Evolutionary conservation across 1,140 invertebrate species (phyloP).

Genomic region (Eueides isabella): DNA sequence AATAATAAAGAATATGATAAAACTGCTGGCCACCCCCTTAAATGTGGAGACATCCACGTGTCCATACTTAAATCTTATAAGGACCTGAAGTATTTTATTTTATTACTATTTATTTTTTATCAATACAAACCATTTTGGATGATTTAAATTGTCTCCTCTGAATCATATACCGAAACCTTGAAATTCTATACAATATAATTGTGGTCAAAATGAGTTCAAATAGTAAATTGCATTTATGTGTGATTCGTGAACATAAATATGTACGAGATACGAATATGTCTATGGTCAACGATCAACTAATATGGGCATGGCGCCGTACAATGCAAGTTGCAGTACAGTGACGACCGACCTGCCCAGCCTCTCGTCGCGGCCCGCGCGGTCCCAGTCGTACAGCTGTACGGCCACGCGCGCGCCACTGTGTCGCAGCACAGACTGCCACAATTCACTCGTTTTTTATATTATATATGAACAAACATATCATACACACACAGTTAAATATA

Average conservation of each 20-base stretch:
- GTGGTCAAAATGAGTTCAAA: neutral
- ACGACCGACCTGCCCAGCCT: slow-evolving; percentile 88
- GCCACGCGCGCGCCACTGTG: slow-evolving; percentile 52
- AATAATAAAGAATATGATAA: too few species aligned
- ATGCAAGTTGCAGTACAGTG: neutral
- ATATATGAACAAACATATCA: slow-evolving; percentile 27
- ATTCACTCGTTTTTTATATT: slow-evolving; percentile 48
- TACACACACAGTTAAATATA: neutral
- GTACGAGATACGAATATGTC: neutral
- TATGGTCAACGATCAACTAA: slow-evolving; percentile 1
- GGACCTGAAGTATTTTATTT: too few species aligned
- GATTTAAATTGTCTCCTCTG: neutral
- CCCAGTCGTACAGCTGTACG: slow-evolving; percentile 87
- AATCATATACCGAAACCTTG: neutral
- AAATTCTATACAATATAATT: neutral
- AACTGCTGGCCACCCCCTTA: too few species aligned
- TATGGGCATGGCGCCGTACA: slow-evolving; percentile 10
- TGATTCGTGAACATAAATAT: neutral
- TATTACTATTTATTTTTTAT: too few species aligned
- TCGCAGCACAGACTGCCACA: slow-evolving; percentile 74
- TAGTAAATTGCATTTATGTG: slow-evolving; percentile 5
- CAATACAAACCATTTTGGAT: neutral
- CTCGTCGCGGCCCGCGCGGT: slow-evolving; percentile 89
- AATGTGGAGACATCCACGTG: too few species aligned
- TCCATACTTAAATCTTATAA: too few species aligned